Percentiles rank a stretch among this genome's conserved stretches.
phyloP scores from a whole-genome alignment of 2,797 vertebrate genomes.

The Pseudochaenichthys georgianus region DNA sequence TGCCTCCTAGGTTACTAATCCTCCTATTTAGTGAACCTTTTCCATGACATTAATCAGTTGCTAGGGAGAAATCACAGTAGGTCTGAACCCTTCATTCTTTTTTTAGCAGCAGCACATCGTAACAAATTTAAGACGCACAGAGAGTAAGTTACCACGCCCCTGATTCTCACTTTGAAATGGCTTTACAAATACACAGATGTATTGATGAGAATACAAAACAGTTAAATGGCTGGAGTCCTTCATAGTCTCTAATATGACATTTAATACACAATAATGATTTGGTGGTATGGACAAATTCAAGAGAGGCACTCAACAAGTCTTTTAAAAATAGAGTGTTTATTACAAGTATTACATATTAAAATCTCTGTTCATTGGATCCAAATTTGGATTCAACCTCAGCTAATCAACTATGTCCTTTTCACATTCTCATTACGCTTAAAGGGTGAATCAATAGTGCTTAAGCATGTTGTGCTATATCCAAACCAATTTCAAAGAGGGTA shows the following conservation, averaged over 20 bases:
- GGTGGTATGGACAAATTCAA: background rate
- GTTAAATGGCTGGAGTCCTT: conserved; percentile 13
- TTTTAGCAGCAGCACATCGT: conserved; percentile 4
- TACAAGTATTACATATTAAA: background rate
- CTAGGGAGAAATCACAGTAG: conserved; percentile 17
- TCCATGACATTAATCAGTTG: conserved; percentile 46
- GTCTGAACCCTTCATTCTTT: conserved; percentile 26
- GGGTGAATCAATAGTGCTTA: conserved; percentile 10
- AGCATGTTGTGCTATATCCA: background rate
- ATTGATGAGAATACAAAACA: conserved; percentile 31
- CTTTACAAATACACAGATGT: conserved; percentile 4
- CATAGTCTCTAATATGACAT: conserved; percentile 10
- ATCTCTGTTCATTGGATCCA: conserved; percentile 11
- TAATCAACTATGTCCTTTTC: no score
- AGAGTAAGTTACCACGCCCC: background rate
- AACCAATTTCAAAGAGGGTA: background rate
- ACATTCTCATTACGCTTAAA: conserved; percentile 33
- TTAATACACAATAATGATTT: conserved; percentile 17
- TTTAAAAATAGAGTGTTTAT: conserved; percentile 8
- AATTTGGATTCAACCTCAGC: conserved; percentile 36
- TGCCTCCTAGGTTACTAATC: conserved; percentile 37
- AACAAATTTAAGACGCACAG: background rate
- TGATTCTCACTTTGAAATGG: background rate
- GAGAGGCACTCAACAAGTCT: background rate
- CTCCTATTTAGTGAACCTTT: conserved; percentile 52